Base-by-base conservation (phyloP, 2,113 vertebrate species). In the Passerina amoena region DNA sequence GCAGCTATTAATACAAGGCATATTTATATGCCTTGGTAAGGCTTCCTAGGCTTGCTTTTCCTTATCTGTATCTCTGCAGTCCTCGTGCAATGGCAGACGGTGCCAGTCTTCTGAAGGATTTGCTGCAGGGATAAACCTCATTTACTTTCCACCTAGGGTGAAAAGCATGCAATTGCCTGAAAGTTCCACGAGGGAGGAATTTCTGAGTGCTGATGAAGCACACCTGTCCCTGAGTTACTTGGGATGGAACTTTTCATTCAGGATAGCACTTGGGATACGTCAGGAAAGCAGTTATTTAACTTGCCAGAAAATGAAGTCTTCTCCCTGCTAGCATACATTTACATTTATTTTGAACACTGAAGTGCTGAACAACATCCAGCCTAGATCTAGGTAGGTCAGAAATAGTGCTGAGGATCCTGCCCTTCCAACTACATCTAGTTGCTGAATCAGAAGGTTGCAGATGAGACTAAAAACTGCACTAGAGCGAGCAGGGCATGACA, bases 1-100 rank as follows among this genome's bases (percentile, higher is more conserved):
- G 80, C 61, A 95, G 56, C 82, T 90, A 88, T 96, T 94, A 89
- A 85, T 91, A 63, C 64, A 79, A 94, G 80, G 66, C 33, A 50
- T 92, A 81, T 90, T 96, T 92, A 42, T 86, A 38, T 66, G 37
- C 72, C 56, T 93, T 65, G 33, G 33, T n/a, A 44, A 92, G 85
- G 24, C n/a, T 92, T 78, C 50, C 66, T 60, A 68, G 80, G 37
- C 18, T 42, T 71, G 78, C 75, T 54, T 82, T 59, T 53, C 82
- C 82, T 72, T 80, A 72, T 86, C 86, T 66, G 45, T 50, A 80
- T 91, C 70, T 78, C 53, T 94, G 40, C 85, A 93, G 88, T 78
- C 84, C 35, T 80, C 47, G 48, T 54, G 48, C 48, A 66, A 45
- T 14, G 27, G 59, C 63, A 90, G 86, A 25, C 12, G 0, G 42